Conservation (phyloP, 2,797 vertebrate genomes). For the Sardinella longiceps region DNA sequence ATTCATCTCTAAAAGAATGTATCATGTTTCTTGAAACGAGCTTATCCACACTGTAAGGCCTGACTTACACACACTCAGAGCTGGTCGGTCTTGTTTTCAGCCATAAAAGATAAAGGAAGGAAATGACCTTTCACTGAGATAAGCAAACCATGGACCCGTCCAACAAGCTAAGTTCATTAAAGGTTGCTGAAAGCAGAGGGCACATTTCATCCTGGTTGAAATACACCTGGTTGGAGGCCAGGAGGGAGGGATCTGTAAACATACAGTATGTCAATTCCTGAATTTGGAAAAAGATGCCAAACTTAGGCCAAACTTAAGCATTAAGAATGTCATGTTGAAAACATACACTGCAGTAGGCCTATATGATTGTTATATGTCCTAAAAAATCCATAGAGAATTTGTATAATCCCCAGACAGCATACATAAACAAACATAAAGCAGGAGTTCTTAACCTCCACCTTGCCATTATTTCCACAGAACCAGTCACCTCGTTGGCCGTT, state of each 20-base stretch:
- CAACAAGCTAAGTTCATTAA: not conserved
- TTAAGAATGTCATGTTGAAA: too few species aligned
- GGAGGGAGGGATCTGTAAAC: not conserved
- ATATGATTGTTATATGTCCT: too few species aligned
- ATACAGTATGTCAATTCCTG: too few species aligned
- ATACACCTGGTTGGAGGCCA: not conserved
- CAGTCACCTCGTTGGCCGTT: too few species aligned
- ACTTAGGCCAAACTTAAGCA: too few species aligned
- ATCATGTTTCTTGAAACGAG: not conserved
- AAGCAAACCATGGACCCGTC: not conserved
- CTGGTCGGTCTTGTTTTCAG: not conserved
- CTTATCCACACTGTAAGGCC: not conserved
- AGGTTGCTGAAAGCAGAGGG: not conserved
- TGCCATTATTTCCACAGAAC: too few species aligned
- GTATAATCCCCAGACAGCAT: too few species aligned
- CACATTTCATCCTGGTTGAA: slow-evolving; percentile 1
- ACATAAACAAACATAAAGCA: too few species aligned
- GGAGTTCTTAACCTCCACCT: too few species aligned
- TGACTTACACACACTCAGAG: not conserved
- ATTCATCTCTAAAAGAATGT: not conserved
- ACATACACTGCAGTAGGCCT: too few species aligned
- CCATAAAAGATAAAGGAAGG: slow-evolving; percentile 31
- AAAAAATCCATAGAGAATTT: too few species aligned
- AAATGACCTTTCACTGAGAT: slow-evolving; percentile 49
- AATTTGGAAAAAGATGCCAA: too few species aligned